Percentiles rank a stretch among this genome's conserved stretches.
Evolutionary conservation across 2,797 vertebrate genomes (phyloP).

Genomic region (Acipenser transmontanus): DNA sequence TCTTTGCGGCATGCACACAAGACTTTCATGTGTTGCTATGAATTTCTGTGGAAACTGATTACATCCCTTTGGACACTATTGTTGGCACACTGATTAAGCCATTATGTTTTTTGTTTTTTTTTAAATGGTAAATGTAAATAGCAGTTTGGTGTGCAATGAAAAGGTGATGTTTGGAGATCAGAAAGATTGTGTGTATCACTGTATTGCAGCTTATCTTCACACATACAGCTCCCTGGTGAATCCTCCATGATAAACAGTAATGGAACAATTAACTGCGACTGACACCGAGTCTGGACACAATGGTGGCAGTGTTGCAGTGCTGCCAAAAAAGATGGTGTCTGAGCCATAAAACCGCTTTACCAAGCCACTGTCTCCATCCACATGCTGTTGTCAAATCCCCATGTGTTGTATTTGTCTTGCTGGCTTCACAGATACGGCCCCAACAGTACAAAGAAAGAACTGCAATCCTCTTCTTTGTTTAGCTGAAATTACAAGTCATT

Average conservation of each 20-base stretch:
- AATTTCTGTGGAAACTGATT: slow-evolving; percentile 68
- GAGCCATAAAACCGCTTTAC: slow-evolving; percentile 64
- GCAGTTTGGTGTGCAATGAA: slow-evolving; percentile 43
- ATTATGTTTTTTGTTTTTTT: slow-evolving; percentile 45
- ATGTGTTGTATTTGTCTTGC: slow-evolving; percentile 70
- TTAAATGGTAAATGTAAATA: slow-evolving; percentile 28
- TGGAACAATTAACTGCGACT: slow-evolving; percentile 74
- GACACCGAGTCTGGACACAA: slow-evolving; percentile 70
- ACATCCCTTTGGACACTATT: slow-evolving; percentile 66
- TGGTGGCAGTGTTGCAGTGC: slow-evolving; percentile 50
- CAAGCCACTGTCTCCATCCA: slow-evolving; percentile 63
- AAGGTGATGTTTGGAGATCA: slow-evolving; percentile 64
- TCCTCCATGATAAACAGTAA: slow-evolving; percentile 75
- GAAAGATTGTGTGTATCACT: slow-evolving; percentile 65
- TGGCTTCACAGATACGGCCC: slow-evolving; percentile 68
- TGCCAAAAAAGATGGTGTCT: slow-evolving; percentile 67
- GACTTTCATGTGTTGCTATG: slow-evolving; percentile 67
- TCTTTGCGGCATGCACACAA: slow-evolving; percentile 59
- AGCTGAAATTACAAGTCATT: slow-evolving; percentile 75
- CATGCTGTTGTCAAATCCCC: slow-evolving; percentile 67
- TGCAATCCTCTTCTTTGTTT: slow-evolving; percentile 66
- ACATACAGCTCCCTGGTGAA: slow-evolving; percentile 76
- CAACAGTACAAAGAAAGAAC: slow-evolving; percentile 62
- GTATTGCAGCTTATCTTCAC: slow-evolving; percentile 70
- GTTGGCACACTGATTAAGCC: slow-evolving; percentile 67